Base-by-base conservation (phyloP, 2,888 invertebrate genomes). In the Taenaris catops region DNA sequence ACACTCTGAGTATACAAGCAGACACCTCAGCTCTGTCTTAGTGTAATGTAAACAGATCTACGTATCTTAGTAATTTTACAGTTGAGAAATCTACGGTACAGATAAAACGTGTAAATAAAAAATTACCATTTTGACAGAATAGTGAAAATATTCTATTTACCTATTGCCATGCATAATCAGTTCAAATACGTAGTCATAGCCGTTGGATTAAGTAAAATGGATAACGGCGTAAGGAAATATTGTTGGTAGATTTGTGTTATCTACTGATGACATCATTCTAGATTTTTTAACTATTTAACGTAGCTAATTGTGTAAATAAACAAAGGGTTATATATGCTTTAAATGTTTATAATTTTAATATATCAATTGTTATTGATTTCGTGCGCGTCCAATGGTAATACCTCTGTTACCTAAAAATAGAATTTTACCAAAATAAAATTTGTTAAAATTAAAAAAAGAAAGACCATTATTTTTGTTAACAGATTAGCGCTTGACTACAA, bases 1-100 rank as follows among this genome's bases (percentile, higher is more conserved):
- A 73, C 71, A 72, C 71, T 72, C 70, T 52, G 64, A 63, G 70
- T 64, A 76, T 63, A 80, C 81, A 80, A 51, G 57, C 60, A 74
- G 69, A 71, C 73, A 67, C 65, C 71, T 73, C 73, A 67, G 60
- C 76, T 76, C 67, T 74, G 79, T 76, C 80, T 79, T 72, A 71
- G 73, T 79, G 62, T 59, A 69, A 64, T 75, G 76, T 78, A 72
- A 73, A 73, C 68, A 78, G 74, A 73, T 75, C 66, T 75, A 72
- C 67, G 65, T 75, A 73, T 76, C 78, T 79, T 55, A 59, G 71
- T 75, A 71, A 74, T 81, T 75, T 76, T 71, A 76, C 67, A 63
- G 78, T 76, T 72, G 74, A 69, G 70, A 79, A 70, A 79, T 73
- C 67, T 73, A 76, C 61, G 58, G 49, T 55, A 47, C 52, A 72